Base-by-base conservation (phyloP, 2,888 invertebrate genomes). In the Tubulanus polymorphus region DNA sequence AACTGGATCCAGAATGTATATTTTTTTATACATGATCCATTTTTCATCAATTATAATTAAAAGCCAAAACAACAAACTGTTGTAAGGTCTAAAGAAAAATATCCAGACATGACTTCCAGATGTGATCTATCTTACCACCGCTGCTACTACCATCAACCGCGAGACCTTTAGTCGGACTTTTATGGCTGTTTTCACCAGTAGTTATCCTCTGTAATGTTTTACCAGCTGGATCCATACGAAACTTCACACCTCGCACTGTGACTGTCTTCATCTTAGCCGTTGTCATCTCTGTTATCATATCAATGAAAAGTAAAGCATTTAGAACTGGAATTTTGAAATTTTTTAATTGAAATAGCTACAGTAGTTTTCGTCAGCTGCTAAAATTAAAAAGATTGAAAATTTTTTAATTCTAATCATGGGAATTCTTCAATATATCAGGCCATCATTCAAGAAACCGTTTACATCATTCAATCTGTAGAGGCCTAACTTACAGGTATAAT, bases 211-310 rank as follows among this genome's bases (percentile, higher is more conserved):
- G 61, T 6, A 72, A 54, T 48, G 61, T 68, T 51, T 64, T 68
- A 1, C 71, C 71, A 47, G 58, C 50, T 3, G 62, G 35, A 54
- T 68, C 67, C 41, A 69, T 63, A 15, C 62, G 61, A 52, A 70
- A 72, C 30, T 62, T 66, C 25, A 69, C 64, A 25, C 72, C 72
- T 90, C 89, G 48, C 18, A 72, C 64, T 20, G 63, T 59, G 15
- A 71, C 62, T n/a, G 64, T 62, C 52, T 67, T 68, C 62, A 63
- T 29, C 2, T 29, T 30, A n/a, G 26, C 28, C 20, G 27, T 26
- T 47, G 29, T 46, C 18, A 30, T 48, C 25, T 28, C 47, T 48
- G 28, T 20, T 30, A 51, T n/a, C n/a, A n/a, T n/a, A n/a, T n/a
- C n/a, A n/a, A n/a, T n/a, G n/a, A n/a, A n/a, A n/a, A n/a, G n/a